Evolutionary conservation across 2,888 invertebrate genomes (phyloP).

Genomic region (Rhynchonema sp.): DNA sequence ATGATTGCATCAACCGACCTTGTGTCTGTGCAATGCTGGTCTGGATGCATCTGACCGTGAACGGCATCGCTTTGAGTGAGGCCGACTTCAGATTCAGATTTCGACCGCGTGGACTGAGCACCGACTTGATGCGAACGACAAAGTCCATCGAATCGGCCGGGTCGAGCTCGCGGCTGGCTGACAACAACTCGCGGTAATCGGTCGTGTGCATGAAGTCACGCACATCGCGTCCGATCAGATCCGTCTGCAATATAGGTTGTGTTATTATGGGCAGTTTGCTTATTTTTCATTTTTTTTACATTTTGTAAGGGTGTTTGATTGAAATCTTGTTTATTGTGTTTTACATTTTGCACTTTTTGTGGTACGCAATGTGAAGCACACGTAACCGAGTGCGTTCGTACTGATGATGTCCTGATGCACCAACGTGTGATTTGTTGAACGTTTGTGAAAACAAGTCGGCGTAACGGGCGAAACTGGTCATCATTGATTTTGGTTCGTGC

Average conservation of each 20-base stretch:
- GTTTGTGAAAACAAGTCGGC: no score
- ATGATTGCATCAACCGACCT: no score
- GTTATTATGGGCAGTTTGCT: not conserved
- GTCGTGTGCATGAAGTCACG: conserved; percentile 85
- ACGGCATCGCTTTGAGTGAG: conserved; percentile 87
- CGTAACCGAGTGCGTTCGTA: no score
- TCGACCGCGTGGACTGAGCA: conserved; percentile 72
- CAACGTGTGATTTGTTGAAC: no score
- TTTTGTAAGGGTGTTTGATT: not conserved
- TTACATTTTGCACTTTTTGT: not conserved
- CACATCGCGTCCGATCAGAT: conserved; percentile 78
- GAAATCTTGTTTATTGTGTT: not conserved
- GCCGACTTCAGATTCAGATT: conserved; percentile 87
- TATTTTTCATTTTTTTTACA: not conserved
- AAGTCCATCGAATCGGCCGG: conserved; percentile 5
- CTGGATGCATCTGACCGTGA: no score
- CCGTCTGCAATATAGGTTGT: conserved; percentile 47
- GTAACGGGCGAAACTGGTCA: no score
- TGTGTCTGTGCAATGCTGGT: no score
- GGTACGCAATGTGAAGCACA: no score
- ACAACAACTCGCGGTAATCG: conserved; percentile 60
- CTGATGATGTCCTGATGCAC: no score
- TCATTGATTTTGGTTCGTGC: no score
- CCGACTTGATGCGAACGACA: conserved; percentile 72
- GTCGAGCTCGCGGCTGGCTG: conserved; percentile 11